phyloP scores from a whole-genome alignment of 2,888 invertebrate genomes.

The Pardosa pseudoannulata region DNA sequence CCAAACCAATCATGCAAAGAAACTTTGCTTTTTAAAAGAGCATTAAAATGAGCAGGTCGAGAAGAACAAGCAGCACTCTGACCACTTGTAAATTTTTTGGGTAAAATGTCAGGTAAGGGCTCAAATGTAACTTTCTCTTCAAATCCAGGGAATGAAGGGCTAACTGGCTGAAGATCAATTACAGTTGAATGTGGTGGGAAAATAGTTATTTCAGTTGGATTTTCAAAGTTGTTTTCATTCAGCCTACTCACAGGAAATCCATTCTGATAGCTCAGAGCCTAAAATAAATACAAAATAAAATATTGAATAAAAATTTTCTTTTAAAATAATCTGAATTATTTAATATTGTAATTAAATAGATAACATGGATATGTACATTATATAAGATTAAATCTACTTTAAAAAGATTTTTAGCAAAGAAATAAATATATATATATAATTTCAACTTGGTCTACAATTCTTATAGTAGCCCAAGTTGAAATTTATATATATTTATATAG shows the following conservation, averaged over 20 bases:
- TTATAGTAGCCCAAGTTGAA: too few relatives aligned
- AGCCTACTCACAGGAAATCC: constrained; percentile 41
- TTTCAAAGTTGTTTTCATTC: constrained; percentile 55
- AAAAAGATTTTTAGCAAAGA: too few relatives aligned
- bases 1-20: constrained; percentile 79
- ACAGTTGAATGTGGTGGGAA: constrained; percentile 59
- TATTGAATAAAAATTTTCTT: not conserved
- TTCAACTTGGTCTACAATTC: too few relatives aligned
- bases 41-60: constrained; percentile 75
- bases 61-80: constrained; percentile 36
- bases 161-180: constrained; percentile 54
- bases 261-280: constrained; percentile 59
- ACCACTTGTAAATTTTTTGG: constrained; percentile 23
- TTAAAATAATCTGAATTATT: too few relatives aligned
- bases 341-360: too few relatives aligned
- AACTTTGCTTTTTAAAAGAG: constrained; percentile 76
- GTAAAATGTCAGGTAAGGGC: constrained; percentile 69
- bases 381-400: too few relatives aligned
- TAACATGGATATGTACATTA: too few relatives aligned
- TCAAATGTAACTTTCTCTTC: constrained; percentile 72
- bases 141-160: constrained; percentile 18
- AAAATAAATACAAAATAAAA: not conserved
- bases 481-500: too few relatives aligned
- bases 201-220: constrained; percentile 60
- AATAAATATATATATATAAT: too few relatives aligned